These are phyloP conservation scores for Archips crataeganus DNA, from an alignment of 2,888 invertebrate genomes.

Conservation along the genomic window DNA sequence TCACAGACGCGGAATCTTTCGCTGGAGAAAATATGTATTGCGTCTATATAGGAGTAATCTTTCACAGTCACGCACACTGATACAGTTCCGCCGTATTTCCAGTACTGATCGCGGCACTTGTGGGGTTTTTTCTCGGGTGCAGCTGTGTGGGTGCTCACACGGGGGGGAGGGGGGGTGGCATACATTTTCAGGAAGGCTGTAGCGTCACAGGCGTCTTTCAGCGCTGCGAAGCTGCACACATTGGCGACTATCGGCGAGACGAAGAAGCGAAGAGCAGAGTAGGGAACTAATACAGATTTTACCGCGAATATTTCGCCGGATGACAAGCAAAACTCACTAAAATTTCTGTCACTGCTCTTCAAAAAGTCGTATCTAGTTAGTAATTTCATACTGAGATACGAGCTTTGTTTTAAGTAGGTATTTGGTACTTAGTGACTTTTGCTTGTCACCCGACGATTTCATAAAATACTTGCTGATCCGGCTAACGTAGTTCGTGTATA, in stretches of 20 bases:
- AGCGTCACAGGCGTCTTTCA: slow-evolving; percentile 84
- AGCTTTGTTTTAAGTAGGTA: no score
- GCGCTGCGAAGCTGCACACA: slow-evolving; percentile 83
- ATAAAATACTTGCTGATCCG: background rate
- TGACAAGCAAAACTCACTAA: no score
- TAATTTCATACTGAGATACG: no score
- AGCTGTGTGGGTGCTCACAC: slow-evolving; percentile 60
- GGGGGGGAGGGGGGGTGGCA: slow-evolving; percentile 57
- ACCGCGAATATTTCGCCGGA: background rate
- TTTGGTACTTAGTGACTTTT: no score
- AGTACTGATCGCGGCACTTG: slow-evolving; percentile 61
- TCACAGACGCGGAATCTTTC: slow-evolving; percentile 62
- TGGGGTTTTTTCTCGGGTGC: slow-evolving; percentile 69
- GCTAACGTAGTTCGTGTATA: no score
- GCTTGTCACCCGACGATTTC: no score
- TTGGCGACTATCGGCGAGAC: slow-evolving; percentile 82
- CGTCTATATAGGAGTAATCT: slow-evolving; percentile 75
- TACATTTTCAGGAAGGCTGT: slow-evolving; percentile 83
- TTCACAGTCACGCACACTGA: slow-evolving; percentile 66
- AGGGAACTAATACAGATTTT: slow-evolving; percentile 48
- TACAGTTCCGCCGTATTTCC: slow-evolving; percentile 46
- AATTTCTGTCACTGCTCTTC: no score
- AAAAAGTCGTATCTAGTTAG: no score
- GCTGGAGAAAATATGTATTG: slow-evolving; percentile 68
- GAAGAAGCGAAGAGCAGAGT: slow-evolving; percentile 79